Base-by-base conservation (phyloP, 1,140 invertebrate genomes). In the Drosophila pachea region DNA sequence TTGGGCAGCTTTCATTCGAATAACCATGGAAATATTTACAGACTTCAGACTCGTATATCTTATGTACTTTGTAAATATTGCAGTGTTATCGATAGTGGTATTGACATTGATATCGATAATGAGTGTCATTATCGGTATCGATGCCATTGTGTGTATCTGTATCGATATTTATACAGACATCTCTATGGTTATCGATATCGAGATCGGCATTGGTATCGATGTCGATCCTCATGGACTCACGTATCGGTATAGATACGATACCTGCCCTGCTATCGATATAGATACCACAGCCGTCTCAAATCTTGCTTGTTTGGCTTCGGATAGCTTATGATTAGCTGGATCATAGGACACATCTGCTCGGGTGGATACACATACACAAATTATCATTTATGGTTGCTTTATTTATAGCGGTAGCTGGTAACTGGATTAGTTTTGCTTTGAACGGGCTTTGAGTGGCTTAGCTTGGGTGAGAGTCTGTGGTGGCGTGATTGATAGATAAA, bases 391-490 rank as follows among this genome's bases (percentile, higher is more conserved):
- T 54, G 49, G 11, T 71, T 71, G 42, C 14, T 71, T 71, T 66
- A 65, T 70, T 66, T 53, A 48, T 66, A 66, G 53, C 62, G 55
- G 63, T 48, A 22, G 6, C 60, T 47, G 66, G 50, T 38, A 55
- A 22, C 64, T 62, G 66, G 60, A 68, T 68, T 64, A 68, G 45
- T 64, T 64, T 62, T 31, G 60, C 32, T 62, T 68, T 48, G 58
- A 62, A 42, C 36, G 50, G 55, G 50, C 47, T 66, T 43, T 43
- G 40, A 43, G 40, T 67, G 47, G 54, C 48, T 53, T 70, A 64
- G 52, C 60, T 55, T 65, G 63, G 49, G 65, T 56, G 65, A 68
- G 47, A 72, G 56, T 72, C 64, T 43, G 65, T 72, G 69, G 54
- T 71, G 66, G 68, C 47, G 58, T 60, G 58, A 62, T 49, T 53